A percentile compares a stretch with the other conserved stretches of the same genome.
Conservation (phyloP, 2,113 vertebrate genomes). For the Clupea harengus region DNA sequence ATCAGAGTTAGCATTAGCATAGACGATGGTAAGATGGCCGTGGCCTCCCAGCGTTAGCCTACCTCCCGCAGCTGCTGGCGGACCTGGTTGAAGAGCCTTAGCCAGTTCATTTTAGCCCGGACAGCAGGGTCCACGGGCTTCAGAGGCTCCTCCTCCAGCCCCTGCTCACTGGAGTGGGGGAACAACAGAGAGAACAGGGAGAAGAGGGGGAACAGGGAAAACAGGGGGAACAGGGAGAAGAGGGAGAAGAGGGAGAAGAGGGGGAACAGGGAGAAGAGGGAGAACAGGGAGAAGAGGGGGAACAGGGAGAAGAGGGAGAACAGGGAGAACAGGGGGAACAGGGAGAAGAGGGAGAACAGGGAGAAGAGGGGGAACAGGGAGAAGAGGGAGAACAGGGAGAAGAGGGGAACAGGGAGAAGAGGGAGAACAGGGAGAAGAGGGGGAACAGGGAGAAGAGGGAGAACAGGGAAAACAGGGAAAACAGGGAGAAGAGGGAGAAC, state of each 20-base stretch:
- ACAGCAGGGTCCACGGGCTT: conserved; percentile 80
- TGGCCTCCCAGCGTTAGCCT: conserved; percentile 49
- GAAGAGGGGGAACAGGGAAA: too few relatives aligned
- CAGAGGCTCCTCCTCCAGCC: conserved; percentile 76
- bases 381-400: too few relatives aligned
- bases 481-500: too few relatives aligned
- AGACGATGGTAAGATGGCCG: too few relatives aligned
- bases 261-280: background rate
- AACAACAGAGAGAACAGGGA: background rate
- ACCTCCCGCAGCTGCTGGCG: conserved; percentile 92
- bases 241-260: too few relatives aligned
- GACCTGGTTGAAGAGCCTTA: conserved; percentile 92
- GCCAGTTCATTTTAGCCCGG: conserved; percentile 93
- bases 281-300: background rate
- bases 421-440: background rate
- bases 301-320: background rate
- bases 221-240: too few relatives aligned
- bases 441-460: background rate
- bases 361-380: background rate
- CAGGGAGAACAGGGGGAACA: background rate
- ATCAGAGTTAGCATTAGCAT: background rate
- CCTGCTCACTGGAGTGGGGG: conserved; percentile 68
- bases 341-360: too few relatives aligned
- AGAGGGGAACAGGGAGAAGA: too few relatives aligned
- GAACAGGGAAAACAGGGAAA: background rate